phyloP scores from a whole-genome alignment of 2,113 vertebrate species.

The Deroptyus accipitrinus region DNA sequence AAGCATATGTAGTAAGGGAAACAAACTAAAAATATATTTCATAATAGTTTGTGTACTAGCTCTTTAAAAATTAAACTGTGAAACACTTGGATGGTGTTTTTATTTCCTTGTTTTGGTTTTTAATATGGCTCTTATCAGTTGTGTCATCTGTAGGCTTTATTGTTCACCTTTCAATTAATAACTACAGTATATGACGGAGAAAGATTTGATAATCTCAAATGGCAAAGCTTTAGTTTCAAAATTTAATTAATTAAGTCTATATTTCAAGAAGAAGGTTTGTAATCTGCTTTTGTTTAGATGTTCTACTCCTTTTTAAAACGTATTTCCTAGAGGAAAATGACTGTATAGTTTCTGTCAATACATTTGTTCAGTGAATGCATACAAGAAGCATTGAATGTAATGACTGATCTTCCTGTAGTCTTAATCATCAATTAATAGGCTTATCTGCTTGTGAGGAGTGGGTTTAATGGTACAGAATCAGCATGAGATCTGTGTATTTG shows the following conservation, averaged over 20 bases:
- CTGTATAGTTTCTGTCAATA: constrained; percentile 26
- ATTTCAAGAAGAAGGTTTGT: neutral
- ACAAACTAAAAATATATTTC: neutral
- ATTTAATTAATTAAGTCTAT: constrained; percentile 17
- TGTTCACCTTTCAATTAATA: constrained; percentile 19
- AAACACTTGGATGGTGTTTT: neutral
- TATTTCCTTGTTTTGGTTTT: neutral
- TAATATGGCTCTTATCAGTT: neutral
- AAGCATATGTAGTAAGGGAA: neutral
- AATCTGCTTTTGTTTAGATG: neutral
- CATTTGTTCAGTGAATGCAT: constrained; percentile 48
- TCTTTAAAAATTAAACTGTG: constrained; percentile 4
- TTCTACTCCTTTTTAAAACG: neutral
- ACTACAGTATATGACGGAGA: neutral
- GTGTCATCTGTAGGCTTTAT: neutral
- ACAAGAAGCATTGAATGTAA: constrained; percentile 56
- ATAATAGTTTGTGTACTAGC: neutral
- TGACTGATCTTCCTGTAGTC: constrained; percentile 72
- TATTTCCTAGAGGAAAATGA: neutral
- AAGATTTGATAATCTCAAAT: neutral
- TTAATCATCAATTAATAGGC: constrained; percentile 79
- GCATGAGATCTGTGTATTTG: constrained; percentile 60
- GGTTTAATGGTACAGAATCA: constrained; percentile 73
- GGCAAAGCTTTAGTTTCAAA: constrained; percentile 32
- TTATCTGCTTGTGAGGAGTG: constrained; percentile 65